Base-by-base conservation (phyloP, 2,888 invertebrate species). In the Drosophila anomalipes region DNA sequence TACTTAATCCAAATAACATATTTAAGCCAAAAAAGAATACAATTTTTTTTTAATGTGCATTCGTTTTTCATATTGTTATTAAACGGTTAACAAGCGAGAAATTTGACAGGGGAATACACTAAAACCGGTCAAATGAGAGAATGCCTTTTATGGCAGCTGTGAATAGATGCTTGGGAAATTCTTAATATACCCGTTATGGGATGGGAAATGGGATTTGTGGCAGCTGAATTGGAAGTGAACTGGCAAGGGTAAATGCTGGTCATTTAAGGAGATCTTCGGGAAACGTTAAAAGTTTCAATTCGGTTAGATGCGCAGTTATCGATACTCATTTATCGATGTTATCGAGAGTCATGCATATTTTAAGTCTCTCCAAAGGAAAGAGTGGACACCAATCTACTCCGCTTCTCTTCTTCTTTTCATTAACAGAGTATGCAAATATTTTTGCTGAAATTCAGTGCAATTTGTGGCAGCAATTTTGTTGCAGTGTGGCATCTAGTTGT, bases 11-110 rank as follows among this genome's bases (percentile, higher is more conserved):
- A 7, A 7, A 19, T 39, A 19, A 39, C 7, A 37, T 3, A 0
- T 4, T 39, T 19, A 9, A n/a, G 1, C 16, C 16, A 37, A 16
- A 19, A 37, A 3, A 2, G 5, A n/a, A 41, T 10, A 4, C 1
- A 5, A n/a, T 2, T 5, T 12, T 41, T n/a, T n/a, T n/a, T 1
- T 7, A 32, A 30, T 7, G 10, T 41, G 10, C 10, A 1, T 19
- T 39, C 9, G 10, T 1, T n/a, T 12, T 41, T n/a, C 0, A 12
- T 10, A 12, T 6, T 12, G 5, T 6, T 6, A n/a, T 6, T n/a
- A 6, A 44, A n/a, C n/a, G 6, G 44, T 6, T 12, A n/a, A 3
- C 6, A 44, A 19, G 9, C 19, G 9, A 10, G 10, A 19, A 19
- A 10, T n/a, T 44, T 44, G 2, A 35, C 35, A 14, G 4, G 0